phyloP scores from a whole-genome alignment of 2,797 vertebrate species.

The Siniperca undulata region DNA sequence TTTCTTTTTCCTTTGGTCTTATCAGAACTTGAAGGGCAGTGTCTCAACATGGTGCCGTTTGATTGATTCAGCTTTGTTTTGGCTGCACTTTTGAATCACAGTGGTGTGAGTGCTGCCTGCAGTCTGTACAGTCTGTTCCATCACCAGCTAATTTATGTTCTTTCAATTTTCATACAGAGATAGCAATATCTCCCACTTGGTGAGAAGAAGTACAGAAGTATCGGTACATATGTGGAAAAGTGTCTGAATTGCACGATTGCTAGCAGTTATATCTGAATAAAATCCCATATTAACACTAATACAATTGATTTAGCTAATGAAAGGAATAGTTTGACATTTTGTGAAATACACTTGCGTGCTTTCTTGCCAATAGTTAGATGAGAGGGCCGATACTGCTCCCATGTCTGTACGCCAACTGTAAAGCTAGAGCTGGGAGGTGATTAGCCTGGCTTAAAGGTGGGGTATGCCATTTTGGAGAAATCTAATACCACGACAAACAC shows the following conservation, averaged over 20 bases:
- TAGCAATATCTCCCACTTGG: not conserved
- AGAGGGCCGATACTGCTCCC: not conserved
- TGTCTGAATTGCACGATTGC: not conserved
- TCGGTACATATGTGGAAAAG: not conserved
- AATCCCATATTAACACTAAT: no score
- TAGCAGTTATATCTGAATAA: not conserved
- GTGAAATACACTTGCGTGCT: not conserved
- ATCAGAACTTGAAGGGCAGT: not conserved
- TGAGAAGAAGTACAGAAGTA: not conserved
- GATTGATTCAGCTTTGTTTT: slow-evolving; percentile 34
- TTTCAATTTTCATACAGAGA: not conserved
- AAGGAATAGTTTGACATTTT: not conserved
- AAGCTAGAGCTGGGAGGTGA: not conserved
- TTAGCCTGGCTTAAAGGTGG: no score
- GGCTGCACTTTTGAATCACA: slow-evolving; percentile 17
- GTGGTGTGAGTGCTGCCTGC: slow-evolving; percentile 18
- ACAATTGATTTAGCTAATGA: not conserved
- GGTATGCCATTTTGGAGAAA: no score
- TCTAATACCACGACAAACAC: no score
- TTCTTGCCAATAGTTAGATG: not conserved
- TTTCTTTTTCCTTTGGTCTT: not conserved
- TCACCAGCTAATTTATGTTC: slow-evolving; percentile 1
- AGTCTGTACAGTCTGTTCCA: slow-evolving; percentile 27
- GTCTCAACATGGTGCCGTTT: slow-evolving; percentile 13
- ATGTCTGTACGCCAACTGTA: not conserved